Percentiles rank a stretch among this genome's conserved stretches.
These are phyloP conservation scores for Tetramorium alpestre DNA, from an alignment of 1,140 invertebrate genomes.

Conservation along the genomic window DNA sequence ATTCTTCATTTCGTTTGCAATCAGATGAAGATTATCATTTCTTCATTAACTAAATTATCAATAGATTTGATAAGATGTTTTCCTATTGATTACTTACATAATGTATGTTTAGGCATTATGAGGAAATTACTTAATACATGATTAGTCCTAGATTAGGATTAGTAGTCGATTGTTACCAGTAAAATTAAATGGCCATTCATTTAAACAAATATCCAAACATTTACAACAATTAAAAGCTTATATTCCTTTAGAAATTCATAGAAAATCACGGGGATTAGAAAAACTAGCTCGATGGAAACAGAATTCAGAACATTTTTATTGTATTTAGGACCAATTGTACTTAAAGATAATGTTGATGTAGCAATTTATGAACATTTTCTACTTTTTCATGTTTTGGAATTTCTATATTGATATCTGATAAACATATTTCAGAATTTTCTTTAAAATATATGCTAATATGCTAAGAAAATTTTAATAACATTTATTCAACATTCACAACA, in stretches of 20 bases:
- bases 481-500: neutral
- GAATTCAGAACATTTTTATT: neutral
- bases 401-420: neutral
- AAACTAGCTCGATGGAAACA: neutral
- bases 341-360: neutral
- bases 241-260: neutral
- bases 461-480: neutral
- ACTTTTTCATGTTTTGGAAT: neutral
- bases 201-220: neutral
- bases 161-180: neutral
- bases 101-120: slow-evolving; percentile 1
- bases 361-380: slow-evolving; percentile 1
- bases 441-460: neutral
- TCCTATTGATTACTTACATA: neutral
- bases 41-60: neutral
- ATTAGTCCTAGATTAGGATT: neutral
- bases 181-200: neutral
- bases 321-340: neutral
- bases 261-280: neutral
- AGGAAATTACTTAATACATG: neutral
- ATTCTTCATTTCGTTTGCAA: neutral
- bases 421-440: neutral
- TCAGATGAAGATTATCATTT: neutral
- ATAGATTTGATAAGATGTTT: slow-evolving; percentile 2
- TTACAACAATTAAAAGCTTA: neutral